Evolutionary conservation across 2,888 invertebrate species (phyloP).

Genomic region (Venustoraphidia nigricollis): DNA sequence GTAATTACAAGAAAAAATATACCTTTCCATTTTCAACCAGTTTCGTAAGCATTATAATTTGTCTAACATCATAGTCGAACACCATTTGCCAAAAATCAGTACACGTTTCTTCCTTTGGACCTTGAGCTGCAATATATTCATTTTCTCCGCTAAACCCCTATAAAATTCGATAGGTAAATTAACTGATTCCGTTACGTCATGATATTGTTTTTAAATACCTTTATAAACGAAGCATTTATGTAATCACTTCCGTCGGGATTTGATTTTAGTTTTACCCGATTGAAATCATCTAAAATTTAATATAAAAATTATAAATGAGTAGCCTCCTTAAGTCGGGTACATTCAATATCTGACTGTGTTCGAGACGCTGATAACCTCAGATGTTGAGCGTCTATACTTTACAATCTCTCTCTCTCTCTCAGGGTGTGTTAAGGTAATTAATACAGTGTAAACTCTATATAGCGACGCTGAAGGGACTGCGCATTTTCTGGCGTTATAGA

Average conservation of each 20-base stretch:
- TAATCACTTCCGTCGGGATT: slow-evolving; percentile 46
- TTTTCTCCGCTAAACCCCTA: slow-evolving; percentile 46
- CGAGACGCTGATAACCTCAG: no score
- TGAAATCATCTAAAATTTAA: slow-evolving; percentile 41
- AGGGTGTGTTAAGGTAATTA: no score
- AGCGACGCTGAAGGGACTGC: no score
- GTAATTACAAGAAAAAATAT: slow-evolving; percentile 12
- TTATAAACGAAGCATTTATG: slow-evolving; percentile 60
- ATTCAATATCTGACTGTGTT: no score
- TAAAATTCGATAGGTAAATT: background rate
- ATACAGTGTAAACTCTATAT: no score
- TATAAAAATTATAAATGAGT: no score
- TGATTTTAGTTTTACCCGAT: slow-evolving; percentile 41
- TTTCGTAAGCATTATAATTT: slow-evolving; percentile 57
- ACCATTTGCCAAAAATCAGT: slow-evolving; percentile 67
- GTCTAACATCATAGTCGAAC: slow-evolving; percentile 47
- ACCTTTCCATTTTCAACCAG: slow-evolving; percentile 50
- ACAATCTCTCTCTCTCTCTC: no score
- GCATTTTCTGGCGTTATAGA: no score
- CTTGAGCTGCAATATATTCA: slow-evolving; percentile 62
- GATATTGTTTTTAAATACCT: slow-evolving; percentile 29
- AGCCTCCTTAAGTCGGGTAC: no score
- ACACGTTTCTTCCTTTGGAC: slow-evolving; percentile 47
- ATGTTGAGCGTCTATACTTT: no score
- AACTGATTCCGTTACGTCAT: background rate